These are phyloP conservation scores for Scartelaos histophorus DNA, from an alignment of 2,113 vertebrate species.

Conservation along the genomic window DNA sequence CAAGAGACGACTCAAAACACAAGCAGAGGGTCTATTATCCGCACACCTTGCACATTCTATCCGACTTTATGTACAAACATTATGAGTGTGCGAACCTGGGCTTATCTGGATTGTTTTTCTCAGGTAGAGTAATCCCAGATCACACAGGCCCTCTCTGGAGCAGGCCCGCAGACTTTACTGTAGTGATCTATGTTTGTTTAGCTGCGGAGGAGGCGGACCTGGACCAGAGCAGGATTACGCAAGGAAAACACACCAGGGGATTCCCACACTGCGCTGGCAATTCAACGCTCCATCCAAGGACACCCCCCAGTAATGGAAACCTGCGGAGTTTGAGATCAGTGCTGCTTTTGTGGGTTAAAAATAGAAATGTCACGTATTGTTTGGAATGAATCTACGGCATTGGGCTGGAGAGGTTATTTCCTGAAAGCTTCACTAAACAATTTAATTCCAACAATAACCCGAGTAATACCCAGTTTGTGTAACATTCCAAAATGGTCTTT, in stretches of 20 bases:
- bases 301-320: not conserved
- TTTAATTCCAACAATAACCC: not conserved
- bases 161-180: constrained; percentile 42
- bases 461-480: too few species aligned
- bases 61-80: not conserved
- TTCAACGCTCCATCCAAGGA: constrained; percentile 24
- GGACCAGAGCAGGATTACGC: constrained; percentile 56
- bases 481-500: not conserved
- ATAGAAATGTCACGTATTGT: not conserved
- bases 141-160: constrained; percentile 32
- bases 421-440: not conserved
- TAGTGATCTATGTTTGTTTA: constrained; percentile 61
- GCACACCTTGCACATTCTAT: constrained; percentile 7
- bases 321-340: not conserved
- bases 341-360: not conserved
- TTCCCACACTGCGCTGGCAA: constrained; percentile 53
- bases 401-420: not conserved
- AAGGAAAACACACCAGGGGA: constrained; percentile 57
- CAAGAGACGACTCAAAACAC: not conserved
- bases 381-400: not conserved
- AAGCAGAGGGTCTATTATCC: not conserved
- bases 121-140: constrained; percentile 42
- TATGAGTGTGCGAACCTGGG: constrained; percentile 14
- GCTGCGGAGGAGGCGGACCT: constrained; percentile 44
- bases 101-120: constrained; percentile 11